A percentile compares a stretch with the other conserved stretches of the same genome.
These are phyloP conservation scores for Drosophila mettleri DNA, from an alignment of 2,888 invertebrate genomes.

Conservation along the genomic window DNA sequence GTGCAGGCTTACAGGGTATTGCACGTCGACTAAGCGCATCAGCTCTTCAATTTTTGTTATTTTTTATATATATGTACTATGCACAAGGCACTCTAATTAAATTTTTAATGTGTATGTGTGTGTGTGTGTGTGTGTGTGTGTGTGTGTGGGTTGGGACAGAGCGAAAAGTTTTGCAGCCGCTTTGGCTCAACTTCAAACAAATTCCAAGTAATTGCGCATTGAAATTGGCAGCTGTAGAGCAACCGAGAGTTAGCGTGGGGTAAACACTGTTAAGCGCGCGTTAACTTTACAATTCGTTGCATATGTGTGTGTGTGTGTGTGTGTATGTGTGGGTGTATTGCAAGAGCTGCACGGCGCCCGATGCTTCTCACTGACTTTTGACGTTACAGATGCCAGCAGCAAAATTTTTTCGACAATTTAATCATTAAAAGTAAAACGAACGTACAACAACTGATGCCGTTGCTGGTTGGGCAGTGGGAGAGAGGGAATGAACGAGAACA, in stretches of 20 bases:
- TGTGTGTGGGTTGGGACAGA: conserved; percentile 5
- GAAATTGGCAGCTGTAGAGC: conserved; percentile 48
- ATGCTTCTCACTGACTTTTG: conserved; percentile 27
- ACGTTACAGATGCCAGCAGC: conserved; percentile 24
- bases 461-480: not conserved
- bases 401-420: conserved; percentile 58
- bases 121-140: conserved; percentile 6
- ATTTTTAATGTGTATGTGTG: conserved; percentile 59
- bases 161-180: conserved; percentile 53
- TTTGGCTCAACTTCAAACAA: conserved; percentile 66
- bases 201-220: conserved; percentile 78
- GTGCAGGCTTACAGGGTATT: conserved; percentile 9
- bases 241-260: not conserved
- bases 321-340: not conserved
- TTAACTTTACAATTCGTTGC: conserved; percentile 46
- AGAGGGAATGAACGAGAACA: not conserved
- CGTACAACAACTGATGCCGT: conserved; percentile 6
- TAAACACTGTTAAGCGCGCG: conserved; percentile 52
- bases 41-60: not conserved
- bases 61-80: conserved; percentile 41
- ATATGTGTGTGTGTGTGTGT: conserved; percentile 3
- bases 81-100: conserved; percentile 65
- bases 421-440: conserved; percentile 62
- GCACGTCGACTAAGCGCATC: not conserved
- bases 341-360: conserved; percentile 7